phyloP scores from a whole-genome alignment of 2,888 invertebrate species.

The Gandaritis pyraliata region DNA sequence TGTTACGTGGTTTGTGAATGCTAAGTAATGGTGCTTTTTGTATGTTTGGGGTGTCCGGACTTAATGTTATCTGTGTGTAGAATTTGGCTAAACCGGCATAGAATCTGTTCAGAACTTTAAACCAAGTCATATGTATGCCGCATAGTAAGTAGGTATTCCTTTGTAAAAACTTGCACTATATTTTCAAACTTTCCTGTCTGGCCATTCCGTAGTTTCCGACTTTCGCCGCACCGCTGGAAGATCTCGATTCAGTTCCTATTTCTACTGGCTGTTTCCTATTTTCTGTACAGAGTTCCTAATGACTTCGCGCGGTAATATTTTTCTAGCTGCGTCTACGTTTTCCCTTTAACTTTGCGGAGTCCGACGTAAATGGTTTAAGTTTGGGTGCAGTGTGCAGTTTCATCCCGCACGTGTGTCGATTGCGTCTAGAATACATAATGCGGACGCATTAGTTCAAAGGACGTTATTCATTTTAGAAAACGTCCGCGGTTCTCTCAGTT shows the following conservation, averaged over 20 bases:
- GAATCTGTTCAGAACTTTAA: background rate
- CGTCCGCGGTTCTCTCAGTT: conserved; percentile 43
- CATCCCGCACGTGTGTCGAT: conserved; percentile 55
- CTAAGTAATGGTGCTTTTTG: conserved; percentile 25
- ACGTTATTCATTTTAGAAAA: conserved; percentile 59
- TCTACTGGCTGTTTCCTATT: conserved; percentile 40
- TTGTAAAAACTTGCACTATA: conserved; percentile 30
- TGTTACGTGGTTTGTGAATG: conserved; percentile 34
- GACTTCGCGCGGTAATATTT: conserved; percentile 53
- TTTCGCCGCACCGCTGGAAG: conserved; percentile 28
- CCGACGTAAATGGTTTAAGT: conserved; percentile 54
- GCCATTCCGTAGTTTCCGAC: conserved; percentile 29
- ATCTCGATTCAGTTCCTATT: conserved; percentile 31
- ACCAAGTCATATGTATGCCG: conserved; percentile 9
- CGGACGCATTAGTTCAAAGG: conserved; percentile 56
- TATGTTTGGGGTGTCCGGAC: conserved; percentile 18
- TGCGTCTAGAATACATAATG: conserved; percentile 59
- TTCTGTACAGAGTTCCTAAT: conserved; percentile 50
- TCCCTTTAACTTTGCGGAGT: conserved; percentile 43
- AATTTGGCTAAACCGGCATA: background rate
- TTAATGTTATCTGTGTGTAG: background rate
- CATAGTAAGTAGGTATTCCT: background rate
- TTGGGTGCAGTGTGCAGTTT: conserved; percentile 50
- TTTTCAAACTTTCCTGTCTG: conserved; percentile 24
- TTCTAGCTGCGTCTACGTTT: conserved; percentile 47